Evolutionary conservation across 2,113 vertebrate species (phyloP).

Genomic region (Nanorana parkeri): DNA sequence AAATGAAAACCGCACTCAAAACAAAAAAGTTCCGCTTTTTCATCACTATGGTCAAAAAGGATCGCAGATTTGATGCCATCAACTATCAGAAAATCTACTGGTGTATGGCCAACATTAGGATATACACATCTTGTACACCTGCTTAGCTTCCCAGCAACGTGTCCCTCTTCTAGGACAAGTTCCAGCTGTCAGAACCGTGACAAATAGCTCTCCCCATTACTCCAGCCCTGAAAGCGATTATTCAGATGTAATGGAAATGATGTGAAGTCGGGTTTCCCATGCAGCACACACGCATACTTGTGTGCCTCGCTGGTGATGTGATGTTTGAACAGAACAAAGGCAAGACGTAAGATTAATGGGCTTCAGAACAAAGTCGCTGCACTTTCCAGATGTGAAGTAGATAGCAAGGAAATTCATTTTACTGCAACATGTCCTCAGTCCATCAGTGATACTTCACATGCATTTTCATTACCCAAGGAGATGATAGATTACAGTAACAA

Average conservation of each 20-base stretch:
- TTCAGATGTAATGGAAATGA: constrained; percentile 26
- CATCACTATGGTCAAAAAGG: no score
- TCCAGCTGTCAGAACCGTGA: constrained; percentile 4
- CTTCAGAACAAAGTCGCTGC: background rate
- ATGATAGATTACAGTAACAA: constrained; percentile 24
- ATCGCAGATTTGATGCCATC: no score
- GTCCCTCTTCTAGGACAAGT: background rate
- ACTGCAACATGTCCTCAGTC: background rate
- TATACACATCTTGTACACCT: constrained; percentile 9
- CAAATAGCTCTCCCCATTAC: background rate
- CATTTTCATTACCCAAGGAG: constrained; percentile 10
- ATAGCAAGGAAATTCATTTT: constrained; percentile 22
- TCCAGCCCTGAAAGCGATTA: background rate
- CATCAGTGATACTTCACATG: background rate
- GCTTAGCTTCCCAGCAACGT: constrained; percentile 13
- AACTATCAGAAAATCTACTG: no score
- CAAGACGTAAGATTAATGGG: constrained; percentile 10
- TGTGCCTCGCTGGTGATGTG: background rate
- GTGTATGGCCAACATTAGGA: no score
- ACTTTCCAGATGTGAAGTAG: constrained; percentile 31
- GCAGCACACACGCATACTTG: constrained; percentile 1
- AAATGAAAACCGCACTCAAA: no score
- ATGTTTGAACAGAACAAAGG: constrained; percentile 3
- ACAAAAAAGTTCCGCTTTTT: no score
- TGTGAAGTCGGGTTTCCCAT: constrained; percentile 7